These are phyloP conservation scores for Molothrus ater DNA, from an alignment of 2,797 vertebrate species.

Conservation along the genomic window DNA sequence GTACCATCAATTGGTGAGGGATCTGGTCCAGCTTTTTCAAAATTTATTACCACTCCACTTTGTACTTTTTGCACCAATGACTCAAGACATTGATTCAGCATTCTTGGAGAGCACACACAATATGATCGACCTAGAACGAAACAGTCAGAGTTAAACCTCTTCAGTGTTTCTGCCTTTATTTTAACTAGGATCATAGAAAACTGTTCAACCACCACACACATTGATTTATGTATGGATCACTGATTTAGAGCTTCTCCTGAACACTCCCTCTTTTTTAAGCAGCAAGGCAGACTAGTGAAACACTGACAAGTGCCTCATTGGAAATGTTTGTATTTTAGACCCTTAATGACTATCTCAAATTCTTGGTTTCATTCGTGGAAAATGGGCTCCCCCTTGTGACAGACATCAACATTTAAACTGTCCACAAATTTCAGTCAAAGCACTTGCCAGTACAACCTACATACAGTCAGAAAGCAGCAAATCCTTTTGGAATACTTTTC, in stretches of 20 bases:
- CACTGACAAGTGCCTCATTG: not conserved
- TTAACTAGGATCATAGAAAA: not conserved
- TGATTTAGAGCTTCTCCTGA: not conserved
- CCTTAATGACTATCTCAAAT: not conserved
- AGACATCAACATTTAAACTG: not conserved
- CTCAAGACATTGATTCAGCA: constrained; percentile 97
- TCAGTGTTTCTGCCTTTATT: not conserved
- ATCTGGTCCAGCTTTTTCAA: constrained; percentile 95
- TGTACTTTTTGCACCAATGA: constrained; percentile 97
- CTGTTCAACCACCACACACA: not conserved
- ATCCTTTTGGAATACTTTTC: not conserved
- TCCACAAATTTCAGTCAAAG: not conserved
- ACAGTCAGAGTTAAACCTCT: not conserved
- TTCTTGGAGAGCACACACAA: constrained; percentile 93
- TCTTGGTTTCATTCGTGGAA: not conserved
- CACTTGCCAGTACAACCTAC: not conserved
- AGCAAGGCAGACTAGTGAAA: not conserved
- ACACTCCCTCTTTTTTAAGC: not conserved
- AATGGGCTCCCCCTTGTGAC: constrained; percentile 68
- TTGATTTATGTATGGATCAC: not conserved
- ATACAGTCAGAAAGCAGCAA: not conserved
- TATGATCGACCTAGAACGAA: constrained; percentile 89
- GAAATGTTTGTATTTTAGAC: not conserved
- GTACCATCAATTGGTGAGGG: constrained; percentile 90
- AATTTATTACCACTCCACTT: constrained; percentile 96